Percentiles rank a stretch among this genome's conserved stretches.
Conservation (phyloP, 1,140 invertebrate species). For the Leptoteleia sp. region DNA sequence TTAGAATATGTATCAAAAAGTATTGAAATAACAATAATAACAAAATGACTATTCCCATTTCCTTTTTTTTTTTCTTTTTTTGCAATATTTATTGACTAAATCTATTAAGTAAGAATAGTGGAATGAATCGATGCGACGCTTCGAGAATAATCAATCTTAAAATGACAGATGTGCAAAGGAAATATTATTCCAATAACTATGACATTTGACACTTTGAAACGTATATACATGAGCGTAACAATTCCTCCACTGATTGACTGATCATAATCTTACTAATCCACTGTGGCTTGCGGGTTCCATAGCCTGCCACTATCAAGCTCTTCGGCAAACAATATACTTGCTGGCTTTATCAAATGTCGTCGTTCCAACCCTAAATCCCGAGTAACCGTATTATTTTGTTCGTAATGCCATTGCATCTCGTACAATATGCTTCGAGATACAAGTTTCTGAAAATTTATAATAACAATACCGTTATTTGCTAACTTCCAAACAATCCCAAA, state of each 20-base stretch:
- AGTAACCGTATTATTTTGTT: constrained; percentile 51
- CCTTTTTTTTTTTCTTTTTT: too few species aligned
- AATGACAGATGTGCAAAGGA: constrained; percentile 48
- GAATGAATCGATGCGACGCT: too few species aligned
- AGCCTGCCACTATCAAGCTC: constrained; percentile 55
- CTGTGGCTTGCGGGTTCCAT: constrained; percentile 41
- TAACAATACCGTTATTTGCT: too few species aligned
- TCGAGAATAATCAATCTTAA: not conserved
- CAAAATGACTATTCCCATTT: too few species aligned
- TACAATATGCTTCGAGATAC: too few species aligned
- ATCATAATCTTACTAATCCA: constrained; percentile 64
- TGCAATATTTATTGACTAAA: too few species aligned
- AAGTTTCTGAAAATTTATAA: not conserved
- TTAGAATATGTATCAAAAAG: too few species aligned
- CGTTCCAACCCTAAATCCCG: constrained; percentile 39
- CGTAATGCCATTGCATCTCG: too few species aligned
- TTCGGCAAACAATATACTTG: constrained; percentile 53
- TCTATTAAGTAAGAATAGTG: too few species aligned
- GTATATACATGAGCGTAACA: constrained; percentile 37
- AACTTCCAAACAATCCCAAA: too few species aligned
- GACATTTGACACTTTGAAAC: constrained; percentile 58
- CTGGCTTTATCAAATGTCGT: constrained; percentile 39
- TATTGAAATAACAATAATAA: too few species aligned
- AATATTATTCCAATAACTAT: constrained; percentile 19
- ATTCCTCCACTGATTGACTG: constrained; percentile 60